Percentiles rank a stretch among this genome's conserved stretches.
Conservation (phyloP, 2,113 vertebrate species). For the Ageneiosus marmoratus region DNA sequence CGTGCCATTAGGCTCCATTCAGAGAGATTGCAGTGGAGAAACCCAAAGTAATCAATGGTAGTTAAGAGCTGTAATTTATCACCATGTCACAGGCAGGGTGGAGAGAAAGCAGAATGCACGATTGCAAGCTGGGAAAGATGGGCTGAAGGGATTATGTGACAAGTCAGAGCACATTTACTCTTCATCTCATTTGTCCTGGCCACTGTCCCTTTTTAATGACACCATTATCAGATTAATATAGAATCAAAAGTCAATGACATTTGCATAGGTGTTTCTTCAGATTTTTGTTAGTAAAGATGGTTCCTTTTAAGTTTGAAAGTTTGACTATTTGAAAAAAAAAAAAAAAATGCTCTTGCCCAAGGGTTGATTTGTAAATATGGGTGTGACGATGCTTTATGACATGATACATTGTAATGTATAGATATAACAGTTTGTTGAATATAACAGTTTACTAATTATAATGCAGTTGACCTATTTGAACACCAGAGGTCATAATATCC, state of each 20-base stretch:
- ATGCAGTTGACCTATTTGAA: background rate
- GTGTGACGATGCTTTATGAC: background rate
- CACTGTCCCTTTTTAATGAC: constrained; percentile 69
- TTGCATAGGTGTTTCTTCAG: constrained; percentile 45
- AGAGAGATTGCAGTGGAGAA: constrained; percentile 90
- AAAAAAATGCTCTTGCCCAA: background rate
- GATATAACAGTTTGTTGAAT: background rate
- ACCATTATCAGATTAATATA: constrained; percentile 69
- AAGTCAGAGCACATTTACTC: constrained; percentile 77
- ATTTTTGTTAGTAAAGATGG: constrained; percentile 27
- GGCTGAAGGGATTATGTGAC: constrained; percentile 54
- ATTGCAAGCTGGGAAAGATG: constrained; percentile 54
- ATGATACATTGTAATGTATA: background rate
- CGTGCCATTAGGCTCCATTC: constrained; percentile 89
- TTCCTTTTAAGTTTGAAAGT: background rate
- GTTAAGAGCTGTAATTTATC: constrained; percentile 98
- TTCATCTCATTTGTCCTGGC: constrained; percentile 74
- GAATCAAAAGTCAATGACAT: constrained; percentile 78
- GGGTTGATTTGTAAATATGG: background rate
- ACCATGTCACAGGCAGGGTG: constrained; percentile 87
- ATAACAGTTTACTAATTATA: background rate
- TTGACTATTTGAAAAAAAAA: background rate
- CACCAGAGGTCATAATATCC: background rate
- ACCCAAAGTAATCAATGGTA: constrained; percentile 95
- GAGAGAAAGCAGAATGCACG: constrained; percentile 75